Conservation (phyloP, 2,113 vertebrate genomes). For the Phalacrocorax pelagicus region DNA sequence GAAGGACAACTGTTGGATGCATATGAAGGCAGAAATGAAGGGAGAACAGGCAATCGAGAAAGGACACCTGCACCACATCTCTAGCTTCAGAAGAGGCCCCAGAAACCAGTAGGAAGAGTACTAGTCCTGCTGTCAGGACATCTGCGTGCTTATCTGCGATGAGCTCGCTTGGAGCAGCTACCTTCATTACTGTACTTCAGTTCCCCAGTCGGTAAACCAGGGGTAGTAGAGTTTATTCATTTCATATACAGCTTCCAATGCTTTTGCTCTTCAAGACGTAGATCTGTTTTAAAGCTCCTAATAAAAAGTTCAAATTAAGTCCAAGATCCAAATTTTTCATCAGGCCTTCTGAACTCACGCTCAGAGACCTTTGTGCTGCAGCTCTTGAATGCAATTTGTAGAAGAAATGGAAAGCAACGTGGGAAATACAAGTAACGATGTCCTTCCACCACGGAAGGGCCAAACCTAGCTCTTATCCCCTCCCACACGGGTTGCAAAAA, state of each 20-base stretch:
- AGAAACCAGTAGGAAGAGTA: background rate
- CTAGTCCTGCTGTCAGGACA: background rate
- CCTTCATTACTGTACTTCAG: background rate
- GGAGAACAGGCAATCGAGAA: background rate
- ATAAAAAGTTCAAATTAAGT: background rate
- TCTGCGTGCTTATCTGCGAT: rapidly evolving
- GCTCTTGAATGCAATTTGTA: background rate
- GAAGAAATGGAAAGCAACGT: background rate
- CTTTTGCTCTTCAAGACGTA: background rate
- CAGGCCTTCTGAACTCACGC: background rate
- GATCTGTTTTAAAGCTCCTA: background rate
- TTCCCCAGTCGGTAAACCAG: background rate
- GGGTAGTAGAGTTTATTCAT: background rate
- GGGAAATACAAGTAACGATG: background rate
- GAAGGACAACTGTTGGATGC: background rate
- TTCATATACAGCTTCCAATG: background rate
- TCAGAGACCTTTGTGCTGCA: background rate
- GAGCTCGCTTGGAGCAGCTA: background rate
- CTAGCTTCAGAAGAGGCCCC: background rate
- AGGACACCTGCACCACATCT: background rate
- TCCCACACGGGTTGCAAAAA: background rate
- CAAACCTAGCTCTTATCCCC: background rate
- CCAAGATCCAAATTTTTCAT: background rate
- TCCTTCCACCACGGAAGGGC: background rate
- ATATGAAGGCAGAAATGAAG: background rate